A percentile compares a stretch with the other conserved stretches of the same genome.
phyloP scores from a whole-genome alignment of 64 coral and sea anemone genomes.

The Platygyra sinensis region DNA sequence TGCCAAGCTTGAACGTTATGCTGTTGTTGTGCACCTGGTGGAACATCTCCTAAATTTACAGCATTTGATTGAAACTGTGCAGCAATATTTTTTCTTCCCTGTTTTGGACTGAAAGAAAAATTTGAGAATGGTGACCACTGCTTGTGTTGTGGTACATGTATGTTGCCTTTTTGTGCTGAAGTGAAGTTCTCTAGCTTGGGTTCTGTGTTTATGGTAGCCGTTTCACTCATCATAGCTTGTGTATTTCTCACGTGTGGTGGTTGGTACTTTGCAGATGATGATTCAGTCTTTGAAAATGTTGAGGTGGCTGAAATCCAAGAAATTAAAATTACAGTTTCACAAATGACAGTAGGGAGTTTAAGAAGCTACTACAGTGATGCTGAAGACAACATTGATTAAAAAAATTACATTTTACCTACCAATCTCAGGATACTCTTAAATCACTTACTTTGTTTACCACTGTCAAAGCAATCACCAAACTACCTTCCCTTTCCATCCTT shows the following conservation, averaged over 20 bases:
- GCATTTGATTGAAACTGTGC: constrained; percentile 34
- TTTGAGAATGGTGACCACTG: constrained; percentile 19
- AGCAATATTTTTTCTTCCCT: not conserved
- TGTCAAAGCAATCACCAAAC: no score
- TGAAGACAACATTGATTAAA: no score
- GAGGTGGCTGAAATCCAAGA: not conserved
- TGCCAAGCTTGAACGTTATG: not conserved
- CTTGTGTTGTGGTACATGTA: not conserved
- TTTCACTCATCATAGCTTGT: not conserved
- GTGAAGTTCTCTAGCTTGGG: constrained; percentile 21
- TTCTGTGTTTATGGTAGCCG: not conserved
- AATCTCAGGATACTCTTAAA: no score
- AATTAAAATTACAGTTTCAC: not conserved
- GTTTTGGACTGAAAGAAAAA: constrained; percentile 35
- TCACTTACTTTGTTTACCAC: no score
- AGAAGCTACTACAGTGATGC: no score
- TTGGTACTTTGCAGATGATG: not conserved
- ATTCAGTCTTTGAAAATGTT: not conserved
- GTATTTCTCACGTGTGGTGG: constrained; percentile 40
- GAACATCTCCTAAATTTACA: not conserved
- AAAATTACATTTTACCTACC: no score
- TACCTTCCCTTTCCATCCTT: no score
- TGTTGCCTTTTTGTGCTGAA: not conserved
- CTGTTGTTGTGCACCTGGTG: not conserved
- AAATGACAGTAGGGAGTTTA: no score